These are phyloP conservation scores for Otus scops DNA, from an alignment of 2,797 vertebrate genomes.

Conservation along the genomic window DNA sequence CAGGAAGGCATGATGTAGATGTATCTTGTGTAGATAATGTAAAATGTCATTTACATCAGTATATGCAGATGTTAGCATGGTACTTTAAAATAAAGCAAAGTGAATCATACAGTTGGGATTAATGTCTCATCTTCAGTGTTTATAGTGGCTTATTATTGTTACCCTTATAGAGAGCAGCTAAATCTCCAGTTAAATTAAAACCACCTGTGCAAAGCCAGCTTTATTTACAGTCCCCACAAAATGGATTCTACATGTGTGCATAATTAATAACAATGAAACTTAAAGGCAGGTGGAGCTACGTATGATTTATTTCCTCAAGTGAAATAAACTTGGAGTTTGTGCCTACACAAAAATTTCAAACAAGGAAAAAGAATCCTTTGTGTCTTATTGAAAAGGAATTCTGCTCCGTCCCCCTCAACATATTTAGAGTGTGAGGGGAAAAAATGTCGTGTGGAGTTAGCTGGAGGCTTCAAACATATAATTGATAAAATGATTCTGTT, in stretches of 20 bases:
- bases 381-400: background rate
- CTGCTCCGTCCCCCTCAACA: background rate
- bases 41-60: background rate
- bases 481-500: background rate
- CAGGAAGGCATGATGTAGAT: background rate
- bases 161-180: background rate
- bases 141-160: background rate
- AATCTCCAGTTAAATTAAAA: background rate
- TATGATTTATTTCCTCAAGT: background rate
- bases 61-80: background rate
- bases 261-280: background rate
- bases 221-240: background rate
- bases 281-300: background rate
- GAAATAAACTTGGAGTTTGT: background rate
- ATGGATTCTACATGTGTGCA: background rate
- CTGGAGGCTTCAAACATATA: background rate
- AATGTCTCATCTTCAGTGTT: background rate
- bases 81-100: background rate
- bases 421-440: background rate
- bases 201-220: background rate
- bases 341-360: background rate
- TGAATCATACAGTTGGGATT: background rate
- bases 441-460: background rate
- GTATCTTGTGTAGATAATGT: background rate
- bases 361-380: background rate